These are phyloP conservation scores for Tadarida brasiliensis DNA, from an alignment of 2,797 vertebrate genomes.

Conservation along the genomic window DNA sequence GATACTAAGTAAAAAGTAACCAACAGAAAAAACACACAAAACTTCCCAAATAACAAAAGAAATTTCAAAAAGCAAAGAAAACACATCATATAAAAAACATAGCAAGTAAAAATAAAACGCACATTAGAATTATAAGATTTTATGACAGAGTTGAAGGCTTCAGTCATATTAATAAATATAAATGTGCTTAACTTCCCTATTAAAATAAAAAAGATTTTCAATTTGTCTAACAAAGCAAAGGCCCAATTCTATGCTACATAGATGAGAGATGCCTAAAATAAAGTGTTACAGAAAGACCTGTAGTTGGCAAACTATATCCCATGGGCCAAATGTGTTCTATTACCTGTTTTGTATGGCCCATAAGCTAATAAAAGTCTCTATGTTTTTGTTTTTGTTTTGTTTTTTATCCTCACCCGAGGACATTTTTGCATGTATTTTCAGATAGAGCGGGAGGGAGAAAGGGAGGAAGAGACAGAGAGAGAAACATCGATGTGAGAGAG, in stretches of 20 bases:
- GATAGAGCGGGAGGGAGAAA: too few relatives aligned
- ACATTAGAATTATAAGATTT: not conserved
- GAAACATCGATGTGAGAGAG: too few relatives aligned
- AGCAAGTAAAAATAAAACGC: not conserved
- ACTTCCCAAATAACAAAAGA: not conserved
- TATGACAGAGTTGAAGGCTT: not conserved
- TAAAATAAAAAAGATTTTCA: constrained; percentile 8
- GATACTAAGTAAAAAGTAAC: not conserved
- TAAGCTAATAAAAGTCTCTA: not conserved
- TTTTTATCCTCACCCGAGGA: too few relatives aligned
- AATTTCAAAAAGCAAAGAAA: not conserved
- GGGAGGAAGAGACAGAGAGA: too few relatives aligned
- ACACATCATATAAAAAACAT: not conserved
- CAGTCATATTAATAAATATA: not conserved
- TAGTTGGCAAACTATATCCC: not conserved
- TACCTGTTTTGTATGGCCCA: not conserved
- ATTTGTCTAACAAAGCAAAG: not conserved
- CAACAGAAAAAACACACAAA: not conserved
- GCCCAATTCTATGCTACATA: not conserved
- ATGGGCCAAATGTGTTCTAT: not conserved
- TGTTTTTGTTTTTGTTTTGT: too few relatives aligned
- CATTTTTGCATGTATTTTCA: too few relatives aligned
- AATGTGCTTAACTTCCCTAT: not conserved
- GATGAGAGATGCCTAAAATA: not conserved
- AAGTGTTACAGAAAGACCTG: constrained; percentile 18